Base-by-base conservation (phyloP, 2,113 vertebrate genomes). In the Ctenodactylus gundi region DNA sequence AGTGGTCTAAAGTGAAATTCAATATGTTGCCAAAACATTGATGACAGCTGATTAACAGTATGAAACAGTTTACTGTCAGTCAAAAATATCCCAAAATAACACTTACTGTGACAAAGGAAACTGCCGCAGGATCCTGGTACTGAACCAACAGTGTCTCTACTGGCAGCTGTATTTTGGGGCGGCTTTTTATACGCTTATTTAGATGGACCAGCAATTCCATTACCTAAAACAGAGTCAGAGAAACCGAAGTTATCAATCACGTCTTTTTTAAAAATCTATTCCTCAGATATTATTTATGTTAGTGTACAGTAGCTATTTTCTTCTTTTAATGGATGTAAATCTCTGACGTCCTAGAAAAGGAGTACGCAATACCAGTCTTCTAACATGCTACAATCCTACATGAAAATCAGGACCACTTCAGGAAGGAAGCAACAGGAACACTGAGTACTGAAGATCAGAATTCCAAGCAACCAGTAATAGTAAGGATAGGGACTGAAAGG, bases 131-230 rank as follows among this genome's bases (percentile, higher is more conserved):
- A 97, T 99, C 99, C 96, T 99, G 99, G 97, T 99, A 99, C 68
- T 99, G 99, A 76, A 99, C 99, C 92, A 99, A 96, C 44, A 99
- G 97, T 0, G 99, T 99, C 98, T 99, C 99, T 68, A 99, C 99
- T 3, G 99, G 99, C 23, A 99, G 98, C 70, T 99, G 99, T 96
- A 99, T 99, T 98, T 99, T 99, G 44, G 99, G 99, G 46, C 99
- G 98, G 97, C 99, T 99, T 98, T 99, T 99, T 94, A 99, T 99
- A 88, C 99, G 98, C 93, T 99, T 99, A 97, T 99, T 99, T 92
- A 99, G 89, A 93, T 99, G 99, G 94, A 99, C 99, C 95, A 99
- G 98, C 82, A 99, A 96, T 94, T 99, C 99, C 99, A 99, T 99
- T 23, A 99, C 99, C 99, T 99, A 95, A 41, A 25, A 94, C 25